Percentiles rank a stretch among this genome's conserved stretches.
phyloP scores from a whole-genome alignment of 2,797 vertebrate genomes.

The Todus mexicanus region DNA sequence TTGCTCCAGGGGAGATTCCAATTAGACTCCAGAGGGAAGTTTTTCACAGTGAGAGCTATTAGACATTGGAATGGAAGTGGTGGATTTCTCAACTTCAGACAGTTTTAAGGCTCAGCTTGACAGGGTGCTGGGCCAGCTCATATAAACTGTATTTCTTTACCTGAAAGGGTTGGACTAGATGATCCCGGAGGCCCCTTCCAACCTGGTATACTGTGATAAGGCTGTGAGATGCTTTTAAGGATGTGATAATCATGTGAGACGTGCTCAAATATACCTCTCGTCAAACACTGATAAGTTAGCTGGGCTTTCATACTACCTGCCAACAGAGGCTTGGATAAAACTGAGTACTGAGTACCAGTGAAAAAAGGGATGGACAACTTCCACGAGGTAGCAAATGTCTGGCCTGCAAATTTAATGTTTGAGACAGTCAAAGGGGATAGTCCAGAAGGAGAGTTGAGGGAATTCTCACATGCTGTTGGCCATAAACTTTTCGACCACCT shows the following conservation, averaged over 20 bases:
- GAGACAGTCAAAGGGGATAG: neutral
- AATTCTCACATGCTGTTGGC: neutral
- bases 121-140: no score
- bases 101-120: no score
- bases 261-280: neutral
- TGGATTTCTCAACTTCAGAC: no score
- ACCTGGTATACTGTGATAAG: no score
- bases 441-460: neutral
- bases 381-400: neutral
- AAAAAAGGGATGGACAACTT: neutral
- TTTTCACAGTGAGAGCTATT: no score
- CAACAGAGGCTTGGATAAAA: neutral
- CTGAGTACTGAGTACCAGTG: neutral
- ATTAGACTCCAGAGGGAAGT: no score
- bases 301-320: neutral
- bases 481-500: neutral
- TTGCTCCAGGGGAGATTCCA: no score
- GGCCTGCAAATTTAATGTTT: neutral
- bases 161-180: no score
- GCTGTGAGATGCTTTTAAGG: neutral
- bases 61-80: no score
- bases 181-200: no score
- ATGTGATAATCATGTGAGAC: neutral
- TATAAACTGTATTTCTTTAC: no score
- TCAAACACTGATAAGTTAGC: neutral